These are phyloP conservation scores for Cheilosia grossa DNA, from an alignment of 2,888 invertebrate genomes.

Conservation along the genomic window DNA sequence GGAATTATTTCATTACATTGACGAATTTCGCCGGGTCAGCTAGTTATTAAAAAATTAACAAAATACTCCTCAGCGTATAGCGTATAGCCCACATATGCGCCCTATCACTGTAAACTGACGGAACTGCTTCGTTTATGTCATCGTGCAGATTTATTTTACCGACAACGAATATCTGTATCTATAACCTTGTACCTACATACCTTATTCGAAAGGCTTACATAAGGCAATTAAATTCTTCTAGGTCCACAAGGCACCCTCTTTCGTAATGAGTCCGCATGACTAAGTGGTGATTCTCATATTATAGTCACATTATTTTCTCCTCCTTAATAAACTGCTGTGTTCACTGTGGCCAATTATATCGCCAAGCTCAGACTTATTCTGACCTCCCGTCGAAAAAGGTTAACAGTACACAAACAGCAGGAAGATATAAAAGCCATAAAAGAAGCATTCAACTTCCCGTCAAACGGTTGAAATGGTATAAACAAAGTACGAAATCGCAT, in stretches of 20 bases:
- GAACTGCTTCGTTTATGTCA: no score
- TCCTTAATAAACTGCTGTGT: conserved; percentile 25
- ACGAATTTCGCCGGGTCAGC: no score
- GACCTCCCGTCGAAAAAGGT: conserved; percentile 32
- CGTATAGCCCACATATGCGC: no score
- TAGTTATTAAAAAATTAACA: no score
- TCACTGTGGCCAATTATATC: conserved; percentile 13
- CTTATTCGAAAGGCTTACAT: no score
- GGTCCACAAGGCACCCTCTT: neutral
- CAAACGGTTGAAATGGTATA: conserved; percentile 28
- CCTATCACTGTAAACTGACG: no score
- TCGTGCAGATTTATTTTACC: no score
- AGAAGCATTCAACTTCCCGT: conserved; percentile 39
- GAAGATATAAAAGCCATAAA: conserved; percentile 41
- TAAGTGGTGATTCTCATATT: conserved; percentile 18
- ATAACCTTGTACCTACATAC: no score
- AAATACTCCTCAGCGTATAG: no score
- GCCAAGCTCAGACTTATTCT: conserved; percentile 1
- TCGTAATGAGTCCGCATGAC: neutral
- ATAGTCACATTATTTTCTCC: conserved; percentile 3
- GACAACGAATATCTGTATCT: no score
- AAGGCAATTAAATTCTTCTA: no score
- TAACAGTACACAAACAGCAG: conserved; percentile 29
- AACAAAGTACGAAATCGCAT: neutral
- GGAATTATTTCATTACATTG: no score